Evolutionary conservation across 2,797 vertebrate genomes (phyloP), one percentile per base, ranked within the genome.

Genomic region (Gouania willdenowi): DNA sequence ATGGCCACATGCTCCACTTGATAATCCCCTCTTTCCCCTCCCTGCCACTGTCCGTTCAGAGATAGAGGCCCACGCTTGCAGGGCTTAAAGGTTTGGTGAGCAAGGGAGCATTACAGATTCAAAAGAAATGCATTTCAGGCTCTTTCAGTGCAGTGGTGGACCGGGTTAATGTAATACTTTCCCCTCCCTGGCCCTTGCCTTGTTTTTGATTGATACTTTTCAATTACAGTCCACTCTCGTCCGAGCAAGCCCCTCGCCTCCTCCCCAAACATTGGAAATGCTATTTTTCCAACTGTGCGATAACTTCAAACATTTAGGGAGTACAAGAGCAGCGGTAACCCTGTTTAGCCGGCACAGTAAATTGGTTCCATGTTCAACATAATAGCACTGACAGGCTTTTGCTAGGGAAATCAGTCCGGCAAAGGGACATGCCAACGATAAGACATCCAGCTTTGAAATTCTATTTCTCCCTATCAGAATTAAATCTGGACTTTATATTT

Each of bases 401-500:
- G 94, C 93, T 96, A 97, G 93, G 94, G 93, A 97, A 98, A 98
- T 98, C 94, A 96, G 93, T 92, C 91, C 92, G 87, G 93, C 90
- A 90, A 91, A 92, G 91, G 94, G 94, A 94, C 95, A 92, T 84
- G 90, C 89, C 88, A 83, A 91, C 82, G 94, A 98, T 98, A 98
- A 98, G 95, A 90, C 92, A 89, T 93, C 92, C 91, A 77, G 92
- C 92, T 97, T 94, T 94, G 92, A 96, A 97, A 98, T 98, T 96
- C 94, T 97, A 97, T 98, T 98, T 97, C 94, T 94, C 90, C 88
- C 83, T 98, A 98, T 98, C 95, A 85, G 94, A 98, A 98, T 98
- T 97, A 97, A 97, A 98, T 98, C 95, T 97, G 93, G 92, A 94
- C 93, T 95, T 96, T 96, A 94, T 94, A 96, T 95, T 94, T 95